Evolutionary conservation across 2,113 vertebrate genomes (phyloP).

Genomic region (mouse (Mus musculus)): GRCm39 chr5:27265001-27265500

Average conservation of each 20-base stretch:
- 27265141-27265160: fast-evolving
- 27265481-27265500: not conserved
- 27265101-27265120: fast-evolving
- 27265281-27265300: conserved; percentile 43
- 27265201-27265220: not conserved
- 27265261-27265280: conserved; percentile 16
- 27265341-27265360: conserved; percentile 40
- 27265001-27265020: not conserved
- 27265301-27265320: conserved; percentile 75
- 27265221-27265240: not conserved
- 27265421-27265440: not conserved
- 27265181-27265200: no score
- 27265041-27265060: fast-evolving
- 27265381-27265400: not conserved
- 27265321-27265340: conserved; percentile 40
- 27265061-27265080: not conserved
- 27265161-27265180: fast-evolving
- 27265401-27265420: not conserved
- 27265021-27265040: fast-evolving
- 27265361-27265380: conserved; percentile 7
- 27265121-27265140: fast-evolving
- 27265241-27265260: not conserved
- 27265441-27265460: not conserved
- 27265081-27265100: not conserved
- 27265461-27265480: not conserved